These are phyloP conservation scores for Archilochus colubris DNA, from an alignment of 2,113 vertebrate species.

Conservation along the genomic window DNA sequence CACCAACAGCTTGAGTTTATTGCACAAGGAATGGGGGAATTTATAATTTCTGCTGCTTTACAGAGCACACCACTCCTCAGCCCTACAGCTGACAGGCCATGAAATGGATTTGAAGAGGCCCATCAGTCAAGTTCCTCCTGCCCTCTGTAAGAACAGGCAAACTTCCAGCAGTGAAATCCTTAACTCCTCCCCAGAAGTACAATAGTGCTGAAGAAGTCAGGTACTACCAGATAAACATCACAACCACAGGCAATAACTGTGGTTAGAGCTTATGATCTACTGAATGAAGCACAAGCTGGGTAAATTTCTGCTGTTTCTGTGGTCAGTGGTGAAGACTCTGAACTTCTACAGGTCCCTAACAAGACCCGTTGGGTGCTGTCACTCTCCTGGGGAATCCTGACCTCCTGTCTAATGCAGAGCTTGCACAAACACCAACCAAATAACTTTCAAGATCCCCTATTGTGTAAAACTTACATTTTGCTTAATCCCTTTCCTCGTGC, in stretches of 20 bases:
- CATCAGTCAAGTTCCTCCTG: neutral
- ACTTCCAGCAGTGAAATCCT: neutral
- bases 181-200: neutral
- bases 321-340: neutral
- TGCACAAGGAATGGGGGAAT: neutral
- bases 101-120: neutral
- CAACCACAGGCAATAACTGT: neutral
- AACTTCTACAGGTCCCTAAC: neutral
- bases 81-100: neutral
- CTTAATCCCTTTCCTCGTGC: neutral
- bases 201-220: neutral
- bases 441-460: neutral
- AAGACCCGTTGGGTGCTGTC: neutral
- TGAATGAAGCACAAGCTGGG: neutral
- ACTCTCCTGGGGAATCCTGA: neutral
- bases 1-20: neutral
- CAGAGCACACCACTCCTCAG: neutral
- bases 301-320: neutral
- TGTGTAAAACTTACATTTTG: neutral
- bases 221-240: neutral
- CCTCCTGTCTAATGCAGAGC: neutral
- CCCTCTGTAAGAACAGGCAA: neutral
- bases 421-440: neutral
- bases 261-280: neutral
- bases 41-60: neutral